Percentiles rank a stretch among this genome's conserved stretches.
phyloP scores from a whole-genome alignment of 2,113 vertebrate genomes.

The Ochotona princeps region DNA sequence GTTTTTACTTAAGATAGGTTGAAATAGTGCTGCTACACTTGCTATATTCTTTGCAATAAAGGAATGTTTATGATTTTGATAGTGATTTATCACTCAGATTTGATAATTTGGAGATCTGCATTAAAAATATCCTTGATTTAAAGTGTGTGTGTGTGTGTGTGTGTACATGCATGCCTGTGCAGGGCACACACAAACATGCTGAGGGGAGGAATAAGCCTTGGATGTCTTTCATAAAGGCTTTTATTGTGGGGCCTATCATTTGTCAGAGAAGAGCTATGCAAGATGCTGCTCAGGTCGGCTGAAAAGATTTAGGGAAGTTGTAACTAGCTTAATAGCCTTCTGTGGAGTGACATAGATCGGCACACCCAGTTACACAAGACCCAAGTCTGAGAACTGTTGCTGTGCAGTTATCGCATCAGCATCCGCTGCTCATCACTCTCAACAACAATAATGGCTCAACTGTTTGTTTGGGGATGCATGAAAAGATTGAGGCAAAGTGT shows the following conservation, averaged over 20 bases:
- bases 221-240: not conserved
- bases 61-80: conserved; percentile 6
- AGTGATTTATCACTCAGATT: conserved; percentile 36
- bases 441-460: conserved; percentile 63
- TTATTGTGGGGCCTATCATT: conserved; percentile 33
- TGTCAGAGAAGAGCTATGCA: conserved; percentile 51
- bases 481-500: conserved; percentile 51
- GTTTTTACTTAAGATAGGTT: not conserved
- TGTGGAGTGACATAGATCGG: conserved; percentile 75
- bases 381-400: conserved; percentile 74
- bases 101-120: conserved; percentile 5
- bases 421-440: conserved; percentile 73
- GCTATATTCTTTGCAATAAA: not conserved
- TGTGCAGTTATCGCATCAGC: conserved; percentile 70
- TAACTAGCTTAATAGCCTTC: conserved; percentile 75
- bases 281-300: conserved; percentile 35
- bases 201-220: conserved; percentile 16
- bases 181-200: not conserved
- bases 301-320: conserved; percentile 79
- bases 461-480: conserved; percentile 56
- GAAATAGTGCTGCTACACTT: conserved; percentile 10
- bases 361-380: conserved; percentile 82
- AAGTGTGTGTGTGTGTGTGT: not conserved
- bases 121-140: not conserved
- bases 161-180: not conserved